Evolutionary conservation across 2,888 invertebrate genomes (phyloP), one percentile per base, ranked within the genome.

Genomic region (Leptinotarsa rubiginosa): DNA sequence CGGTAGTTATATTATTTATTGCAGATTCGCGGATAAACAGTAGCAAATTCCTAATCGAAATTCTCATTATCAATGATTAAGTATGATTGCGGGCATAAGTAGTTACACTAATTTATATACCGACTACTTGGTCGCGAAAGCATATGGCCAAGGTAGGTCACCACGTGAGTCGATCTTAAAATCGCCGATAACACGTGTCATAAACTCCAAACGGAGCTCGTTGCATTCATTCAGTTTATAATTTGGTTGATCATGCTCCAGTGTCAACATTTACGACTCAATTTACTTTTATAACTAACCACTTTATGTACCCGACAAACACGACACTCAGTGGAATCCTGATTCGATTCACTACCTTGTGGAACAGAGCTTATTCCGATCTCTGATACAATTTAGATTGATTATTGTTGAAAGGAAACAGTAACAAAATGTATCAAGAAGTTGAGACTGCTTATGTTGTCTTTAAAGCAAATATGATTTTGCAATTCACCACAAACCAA

Each of bases 241-340:
- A 79, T 79, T 75, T 72, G 74, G 71, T 73, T 78, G 79, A 80
- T 79, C 81, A 77, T 79, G 79, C 73, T 81, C 77, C 80, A 78
- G 79, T 80, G 80, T 81, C 66, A 75, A 73, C 77, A 76, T 81
- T 81, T 81, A 79, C 74, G 76, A 75, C 73, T 76, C 77, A 75
- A 80, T 81, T 80, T 79, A 74, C 78, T 78, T 79, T 76, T 77
- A 76, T 74, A 76, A 76, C 76, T 78, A 73, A 75, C 79, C 78
- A 78, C 79, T 81, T 81, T 79, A 79, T 75, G 77, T 49, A 49
- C 64, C 70, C 72, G 47, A 47, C 70, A 3, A 69, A 47, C 47
- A 66, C 71, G 62, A 31, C 62, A 62, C 31, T 41, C 7, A 62
- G 59, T 54, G 69, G 47, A 49, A 41, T 65, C 56, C 20, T 65